Evolutionary conservation across 2,888 invertebrate genomes (phyloP).

Genomic region (Shargacucullia verbasci): DNA sequence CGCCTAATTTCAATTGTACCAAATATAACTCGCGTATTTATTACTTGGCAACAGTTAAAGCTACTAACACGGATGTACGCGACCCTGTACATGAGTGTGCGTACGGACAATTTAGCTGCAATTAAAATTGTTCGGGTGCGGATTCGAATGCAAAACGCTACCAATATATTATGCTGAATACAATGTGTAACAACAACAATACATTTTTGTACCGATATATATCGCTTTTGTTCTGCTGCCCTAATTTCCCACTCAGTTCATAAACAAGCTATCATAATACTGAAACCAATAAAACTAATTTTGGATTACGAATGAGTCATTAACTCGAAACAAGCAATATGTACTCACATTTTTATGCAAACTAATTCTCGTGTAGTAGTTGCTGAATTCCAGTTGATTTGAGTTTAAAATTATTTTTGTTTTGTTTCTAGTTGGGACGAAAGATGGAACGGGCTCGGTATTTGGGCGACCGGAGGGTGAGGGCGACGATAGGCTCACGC

Average conservation of each 20-base stretch:
- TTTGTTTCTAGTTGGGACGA: slow-evolving; percentile 90
- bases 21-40: slow-evolving; percentile 86
- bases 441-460: slow-evolving; percentile 93
- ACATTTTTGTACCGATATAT: slow-evolving; percentile 23
- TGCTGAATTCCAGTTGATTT: slow-evolving; percentile 7
- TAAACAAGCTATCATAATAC: slow-evolving; percentile 24
- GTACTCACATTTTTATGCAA: slow-evolving; percentile 10
- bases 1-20: slow-evolving; percentile 88
- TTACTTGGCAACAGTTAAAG: slow-evolving; percentile 83
- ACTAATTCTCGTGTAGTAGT: slow-evolving; percentile 17
- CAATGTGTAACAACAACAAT: slow-evolving; percentile 32
- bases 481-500: slow-evolving; percentile 97
- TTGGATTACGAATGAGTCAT: slow-evolving; percentile 29
- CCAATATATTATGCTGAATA: slow-evolving; percentile 53
- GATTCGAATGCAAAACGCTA: slow-evolving; percentile 68
- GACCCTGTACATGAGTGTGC: slow-evolving; percentile 61
- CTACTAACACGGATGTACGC: slow-evolving; percentile 58
- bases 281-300: slow-evolving; percentile 35
- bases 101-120: slow-evolving; percentile 79
- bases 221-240: slow-evolving; percentile 24
- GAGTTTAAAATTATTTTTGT: slow-evolving; percentile 18
- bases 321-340: slow-evolving; percentile 20
- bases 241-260: slow-evolving; percentile 12
- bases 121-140: slow-evolving; percentile 79
- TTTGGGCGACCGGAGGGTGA: slow-evolving; percentile 93